Percentiles rank a stretch among this genome's conserved stretches.
These are phyloP conservation scores for Australoheros facetus DNA, from an alignment of 2,797 vertebrate genomes.

Conservation along the genomic window DNA sequence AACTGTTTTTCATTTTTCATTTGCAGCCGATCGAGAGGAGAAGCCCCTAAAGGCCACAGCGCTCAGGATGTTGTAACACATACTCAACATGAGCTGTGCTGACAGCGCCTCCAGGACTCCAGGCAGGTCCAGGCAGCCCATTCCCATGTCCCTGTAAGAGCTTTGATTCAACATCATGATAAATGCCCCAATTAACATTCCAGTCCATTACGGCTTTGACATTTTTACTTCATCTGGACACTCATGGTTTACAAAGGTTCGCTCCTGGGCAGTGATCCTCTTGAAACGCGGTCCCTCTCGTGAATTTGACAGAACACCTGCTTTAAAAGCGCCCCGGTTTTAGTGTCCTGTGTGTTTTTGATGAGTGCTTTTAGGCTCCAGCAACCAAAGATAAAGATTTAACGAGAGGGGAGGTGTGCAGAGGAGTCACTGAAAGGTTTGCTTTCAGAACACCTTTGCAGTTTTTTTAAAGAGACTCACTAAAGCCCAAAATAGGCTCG, in stretches of 20 bases:
- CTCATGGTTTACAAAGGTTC: slow-evolving; percentile 24
- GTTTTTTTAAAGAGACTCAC: slow-evolving; percentile 25
- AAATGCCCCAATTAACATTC: slow-evolving; percentile 76
- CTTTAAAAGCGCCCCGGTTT: slow-evolving; percentile 45
- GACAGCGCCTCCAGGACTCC: slow-evolving; percentile 40
- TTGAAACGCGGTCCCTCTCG: neutral
- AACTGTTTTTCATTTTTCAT: slow-evolving; percentile 52
- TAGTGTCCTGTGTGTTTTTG: slow-evolving; percentile 39
- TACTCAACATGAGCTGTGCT: slow-evolving; percentile 13
- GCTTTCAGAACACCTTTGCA: slow-evolving; percentile 15
- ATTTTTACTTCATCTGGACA: slow-evolving; percentile 50
- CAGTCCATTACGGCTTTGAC: slow-evolving; percentile 53
- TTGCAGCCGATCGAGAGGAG: neutral
- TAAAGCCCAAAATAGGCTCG: slow-evolving; percentile 25
- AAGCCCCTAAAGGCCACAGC: slow-evolving; percentile 37
- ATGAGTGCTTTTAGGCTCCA: slow-evolving; percentile 53
- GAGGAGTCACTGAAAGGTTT: slow-evolving; percentile 42
- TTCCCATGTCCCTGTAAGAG: slow-evolving; percentile 30
- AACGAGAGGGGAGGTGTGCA: slow-evolving; percentile 31
- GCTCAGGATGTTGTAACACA: slow-evolving; percentile 55
- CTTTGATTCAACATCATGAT: slow-evolving; percentile 66
- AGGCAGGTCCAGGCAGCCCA: slow-evolving; percentile 54
- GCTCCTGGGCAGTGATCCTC: slow-evolving; percentile 18
- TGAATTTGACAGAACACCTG: slow-evolving; percentile 51
- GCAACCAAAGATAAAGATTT: slow-evolving; percentile 44